Evolutionary conservation across 2,888 invertebrate genomes (phyloP).

Genomic region (Endomychus coccineus): DNA sequence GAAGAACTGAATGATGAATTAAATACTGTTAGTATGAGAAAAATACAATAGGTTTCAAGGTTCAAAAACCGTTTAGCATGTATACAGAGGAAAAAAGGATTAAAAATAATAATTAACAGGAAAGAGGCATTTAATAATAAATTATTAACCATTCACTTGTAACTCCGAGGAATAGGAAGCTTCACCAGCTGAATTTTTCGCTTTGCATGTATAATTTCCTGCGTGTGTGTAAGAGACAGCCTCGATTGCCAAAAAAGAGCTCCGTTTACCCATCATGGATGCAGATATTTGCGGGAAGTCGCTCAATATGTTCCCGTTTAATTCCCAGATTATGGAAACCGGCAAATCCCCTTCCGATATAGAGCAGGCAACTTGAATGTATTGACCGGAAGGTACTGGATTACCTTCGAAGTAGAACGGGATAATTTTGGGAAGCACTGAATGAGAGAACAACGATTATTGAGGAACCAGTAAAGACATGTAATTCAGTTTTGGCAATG

Average conservation of each 20-base stretch:
- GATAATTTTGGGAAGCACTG: slow-evolving; percentile 57
- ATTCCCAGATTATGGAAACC: slow-evolving; percentile 64
- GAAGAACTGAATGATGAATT: slow-evolving; percentile 12
- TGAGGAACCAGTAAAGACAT: background rate
- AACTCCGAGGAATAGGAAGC: slow-evolving; percentile 46
- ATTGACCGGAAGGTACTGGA: slow-evolving; percentile 38
- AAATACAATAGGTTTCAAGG: no score
- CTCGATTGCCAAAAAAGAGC: slow-evolving; percentile 56
- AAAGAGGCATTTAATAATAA: background rate
- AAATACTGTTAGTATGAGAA: no score
- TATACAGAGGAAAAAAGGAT: background rate
- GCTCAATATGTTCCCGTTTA: slow-evolving; percentile 53
- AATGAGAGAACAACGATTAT: background rate
- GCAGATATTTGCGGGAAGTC: slow-evolving; percentile 45
- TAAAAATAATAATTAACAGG: background rate
- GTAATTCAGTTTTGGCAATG: slow-evolving; percentile 38
- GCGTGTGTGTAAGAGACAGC: slow-evolving; percentile 49
- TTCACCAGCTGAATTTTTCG: slow-evolving; percentile 48
- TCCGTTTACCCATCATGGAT: slow-evolving; percentile 55
- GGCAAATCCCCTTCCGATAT: slow-evolving; percentile 72
- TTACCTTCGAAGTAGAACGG: slow-evolving; percentile 52
- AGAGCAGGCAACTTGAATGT: slow-evolving; percentile 53
- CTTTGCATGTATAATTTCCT: slow-evolving; percentile 52
- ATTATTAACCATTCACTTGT: slow-evolving; percentile 45
- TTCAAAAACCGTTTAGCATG: no score